Percentiles rank a stretch among this genome's conserved stretches.
Evolutionary conservation across 2,113 vertebrate species (phyloP).

Genomic region (Kobus ellipsiprymnus): DNA sequence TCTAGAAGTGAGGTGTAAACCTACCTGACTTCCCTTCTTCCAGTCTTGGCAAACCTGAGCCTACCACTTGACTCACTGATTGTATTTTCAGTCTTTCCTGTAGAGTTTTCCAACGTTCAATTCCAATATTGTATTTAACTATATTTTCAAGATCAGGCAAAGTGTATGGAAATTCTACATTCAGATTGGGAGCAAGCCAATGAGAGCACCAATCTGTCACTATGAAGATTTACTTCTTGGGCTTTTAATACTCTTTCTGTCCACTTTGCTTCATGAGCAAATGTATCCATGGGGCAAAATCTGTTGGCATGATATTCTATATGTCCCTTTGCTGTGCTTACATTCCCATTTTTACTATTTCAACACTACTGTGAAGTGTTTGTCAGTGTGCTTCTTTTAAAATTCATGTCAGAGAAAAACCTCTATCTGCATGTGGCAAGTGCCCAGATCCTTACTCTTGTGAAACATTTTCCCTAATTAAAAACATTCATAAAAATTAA

Average conservation of each 20-base stretch:
- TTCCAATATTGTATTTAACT: neutral
- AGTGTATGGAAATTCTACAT: neutral
- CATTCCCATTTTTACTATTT: neutral
- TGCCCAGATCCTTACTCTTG: conserved; percentile 6
- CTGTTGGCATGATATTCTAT: neutral
- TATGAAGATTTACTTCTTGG: neutral
- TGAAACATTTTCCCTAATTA: conserved; percentile 55
- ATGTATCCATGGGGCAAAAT: neutral
- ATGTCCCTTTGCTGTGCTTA: neutral
- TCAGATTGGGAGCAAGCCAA: neutral
- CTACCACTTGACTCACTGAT: neutral
- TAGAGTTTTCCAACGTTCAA: neutral
- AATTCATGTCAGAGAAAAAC: conserved; percentile 13
- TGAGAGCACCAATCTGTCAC: neutral
- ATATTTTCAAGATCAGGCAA: neutral
- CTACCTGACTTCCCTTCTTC: neutral
- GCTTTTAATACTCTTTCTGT: neutral
- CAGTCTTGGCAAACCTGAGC: neutral
- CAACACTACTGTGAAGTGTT: neutral
- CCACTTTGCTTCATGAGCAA: neutral
- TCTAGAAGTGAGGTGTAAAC: neutral
- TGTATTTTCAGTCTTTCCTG: neutral
- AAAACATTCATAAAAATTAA: conserved; percentile 66
- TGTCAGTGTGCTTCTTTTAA: conserved; percentile 7
- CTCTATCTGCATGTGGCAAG: neutral